Percentiles rank a stretch among this genome's conserved stretches.
Evolutionary conservation across 2,113 vertebrate species (phyloP).

Genomic region (Planiliza haematocheilus): DNA sequence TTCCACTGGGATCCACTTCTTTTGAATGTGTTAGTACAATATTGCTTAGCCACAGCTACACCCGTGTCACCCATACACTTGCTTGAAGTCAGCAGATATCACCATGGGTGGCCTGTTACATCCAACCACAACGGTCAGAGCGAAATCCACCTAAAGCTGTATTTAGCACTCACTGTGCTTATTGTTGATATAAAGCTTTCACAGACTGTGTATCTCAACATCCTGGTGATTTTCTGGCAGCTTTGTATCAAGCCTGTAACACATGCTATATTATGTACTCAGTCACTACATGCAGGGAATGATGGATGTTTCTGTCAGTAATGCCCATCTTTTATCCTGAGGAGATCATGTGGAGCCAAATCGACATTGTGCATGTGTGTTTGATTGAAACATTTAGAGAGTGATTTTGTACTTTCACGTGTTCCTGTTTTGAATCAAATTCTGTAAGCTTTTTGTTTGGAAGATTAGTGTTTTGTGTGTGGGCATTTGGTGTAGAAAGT

Average conservation of each 20-base stretch:
- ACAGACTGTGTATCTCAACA: background rate
- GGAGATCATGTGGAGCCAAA: background rate
- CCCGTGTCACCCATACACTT: conserved; percentile 18
- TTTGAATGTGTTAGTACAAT: conserved; percentile 30
- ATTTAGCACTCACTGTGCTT: conserved; percentile 23
- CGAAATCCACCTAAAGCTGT: conserved; percentile 10
- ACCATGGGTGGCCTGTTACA: conserved; percentile 51
- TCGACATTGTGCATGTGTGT: background rate
- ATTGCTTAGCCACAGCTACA: conserved; percentile 47
- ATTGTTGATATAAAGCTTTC: conserved; percentile 13
- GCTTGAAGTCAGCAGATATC: conserved; percentile 3
- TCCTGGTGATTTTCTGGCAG: conserved; percentile 27
- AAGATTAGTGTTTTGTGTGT: conserved; percentile 51
- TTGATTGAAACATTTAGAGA: background rate
- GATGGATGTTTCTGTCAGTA: background rate
- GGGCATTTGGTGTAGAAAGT: conserved; percentile 52
- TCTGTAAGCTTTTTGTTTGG: conserved; percentile 39
- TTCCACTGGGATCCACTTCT: conserved; percentile 24
- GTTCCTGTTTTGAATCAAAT: conserved; percentile 18
- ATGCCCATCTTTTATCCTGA: background rate
- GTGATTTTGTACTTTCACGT: background rate
- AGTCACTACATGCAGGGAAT: conserved; percentile 1
- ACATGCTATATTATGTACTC: conserved; percentile 29
- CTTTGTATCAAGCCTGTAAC: conserved; percentile 24
- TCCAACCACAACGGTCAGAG: conserved; percentile 24